Evolutionary conservation across 1,140 invertebrate species (phyloP).

Genomic region (Zelostemma sp.): DNA sequence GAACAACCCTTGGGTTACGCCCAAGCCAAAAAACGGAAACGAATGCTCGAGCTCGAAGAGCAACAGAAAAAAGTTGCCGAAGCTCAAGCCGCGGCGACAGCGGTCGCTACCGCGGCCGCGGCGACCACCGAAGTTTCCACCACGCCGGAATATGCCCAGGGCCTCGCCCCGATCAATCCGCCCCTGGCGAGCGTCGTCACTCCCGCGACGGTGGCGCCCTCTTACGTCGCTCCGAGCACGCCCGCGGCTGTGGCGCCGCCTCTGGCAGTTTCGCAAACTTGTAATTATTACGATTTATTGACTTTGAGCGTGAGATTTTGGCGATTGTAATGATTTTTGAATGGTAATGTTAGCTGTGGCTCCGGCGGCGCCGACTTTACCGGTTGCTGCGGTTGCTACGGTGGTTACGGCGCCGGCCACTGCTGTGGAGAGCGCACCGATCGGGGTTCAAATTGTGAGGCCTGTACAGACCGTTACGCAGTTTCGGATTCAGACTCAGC

Average conservation of each 20-base stretch:
- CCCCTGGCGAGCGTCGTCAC: conserved; percentile 54
- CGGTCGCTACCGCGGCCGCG: conserved; percentile 63
- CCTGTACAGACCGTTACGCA: conserved; percentile 71
- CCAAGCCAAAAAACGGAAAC: conserved; percentile 73
- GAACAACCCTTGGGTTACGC: conserved; percentile 87
- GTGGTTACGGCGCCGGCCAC: conserved; percentile 54
- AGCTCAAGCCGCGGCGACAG: conserved; percentile 70
- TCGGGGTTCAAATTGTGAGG: conserved; percentile 64
- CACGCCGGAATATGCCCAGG: conserved; percentile 83
- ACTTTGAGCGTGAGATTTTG: neutral
- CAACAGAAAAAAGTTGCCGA: conserved; percentile 78
- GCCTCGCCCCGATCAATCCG: conserved; percentile 73
- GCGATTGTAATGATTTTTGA: conserved; percentile 16
- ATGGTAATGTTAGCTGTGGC: conserved; percentile 56
- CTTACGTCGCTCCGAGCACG: conserved; percentile 58
- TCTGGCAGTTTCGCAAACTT: conserved; percentile 47
- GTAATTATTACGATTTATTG: conserved; percentile 11
- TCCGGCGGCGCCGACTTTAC: conserved; percentile 54
- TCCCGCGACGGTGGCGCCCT: conserved; percentile 42
- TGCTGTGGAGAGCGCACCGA: conserved; percentile 58
- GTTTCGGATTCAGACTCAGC: conserved; percentile 71
- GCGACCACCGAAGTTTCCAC: conserved; percentile 68
- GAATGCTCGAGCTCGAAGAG: conserved; percentile 83
- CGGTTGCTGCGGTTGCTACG: conserved; percentile 60
- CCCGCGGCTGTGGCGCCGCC: conserved; percentile 44